These are phyloP conservation scores for Dendrocopos noguchii DNA, from an alignment of 2,113 vertebrate genomes.

Conservation along the genomic window DNA sequence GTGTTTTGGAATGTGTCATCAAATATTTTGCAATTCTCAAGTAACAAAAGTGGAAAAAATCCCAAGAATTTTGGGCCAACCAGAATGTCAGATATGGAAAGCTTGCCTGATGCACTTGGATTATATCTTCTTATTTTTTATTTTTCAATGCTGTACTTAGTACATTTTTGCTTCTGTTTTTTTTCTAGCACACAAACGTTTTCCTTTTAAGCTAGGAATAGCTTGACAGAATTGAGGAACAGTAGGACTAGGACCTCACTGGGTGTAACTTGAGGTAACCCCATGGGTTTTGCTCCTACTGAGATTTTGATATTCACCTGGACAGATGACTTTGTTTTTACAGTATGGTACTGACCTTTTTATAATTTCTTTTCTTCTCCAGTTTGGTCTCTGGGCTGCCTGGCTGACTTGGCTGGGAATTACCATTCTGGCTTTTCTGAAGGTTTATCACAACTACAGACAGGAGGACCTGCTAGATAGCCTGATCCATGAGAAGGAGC, in stretches of 20 bases:
- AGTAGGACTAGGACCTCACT: background rate
- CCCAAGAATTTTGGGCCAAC: background rate
- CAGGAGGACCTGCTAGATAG: constrained; percentile 94
- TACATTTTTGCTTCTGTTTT: background rate
- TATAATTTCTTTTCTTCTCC: background rate
- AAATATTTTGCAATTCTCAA: background rate
- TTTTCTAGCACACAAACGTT: background rate
- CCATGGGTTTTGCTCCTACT: background rate
- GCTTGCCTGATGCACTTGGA: background rate
- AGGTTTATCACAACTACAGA: constrained; percentile 94
- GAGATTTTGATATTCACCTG: background rate
- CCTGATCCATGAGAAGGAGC: constrained; percentile 95
- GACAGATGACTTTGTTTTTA: background rate
- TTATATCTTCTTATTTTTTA: background rate
- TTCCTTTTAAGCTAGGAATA: background rate
- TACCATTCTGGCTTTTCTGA: constrained; percentile 91
- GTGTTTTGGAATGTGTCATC: background rate
- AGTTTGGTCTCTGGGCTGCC: constrained; percentile 96
- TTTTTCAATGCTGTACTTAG: background rate
- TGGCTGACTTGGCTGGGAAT: constrained; percentile 96
- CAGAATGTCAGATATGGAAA: background rate
- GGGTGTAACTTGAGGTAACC: background rate
- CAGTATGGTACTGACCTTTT: background rate
- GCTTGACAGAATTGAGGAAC: background rate
- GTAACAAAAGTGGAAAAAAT: background rate